Evolutionary conservation across 2,113 vertebrate genomes (phyloP).

Genomic region (Melanotaenia duboulayi): DNA sequence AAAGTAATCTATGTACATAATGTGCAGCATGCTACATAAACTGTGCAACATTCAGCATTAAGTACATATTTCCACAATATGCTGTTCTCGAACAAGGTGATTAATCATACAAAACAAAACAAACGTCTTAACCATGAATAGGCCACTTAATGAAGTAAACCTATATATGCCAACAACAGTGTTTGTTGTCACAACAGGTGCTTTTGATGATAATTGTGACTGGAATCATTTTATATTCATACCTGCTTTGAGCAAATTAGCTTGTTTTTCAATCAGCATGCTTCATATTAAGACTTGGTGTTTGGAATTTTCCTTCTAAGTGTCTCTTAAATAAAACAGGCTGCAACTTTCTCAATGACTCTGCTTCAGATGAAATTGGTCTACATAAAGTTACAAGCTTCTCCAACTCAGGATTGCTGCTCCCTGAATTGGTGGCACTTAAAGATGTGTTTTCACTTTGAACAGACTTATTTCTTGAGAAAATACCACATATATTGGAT

Average conservation of each 20-base stretch:
- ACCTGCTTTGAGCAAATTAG: conserved; percentile 38
- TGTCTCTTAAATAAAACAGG: conserved; percentile 29
- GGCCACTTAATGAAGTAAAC: no score
- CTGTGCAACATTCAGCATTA: no score
- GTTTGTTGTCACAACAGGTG: conserved; percentile 40
- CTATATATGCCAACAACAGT: conserved; percentile 12
- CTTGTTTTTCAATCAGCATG: conserved; percentile 56
- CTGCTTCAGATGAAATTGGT: conserved; percentile 29
- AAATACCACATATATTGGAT: conserved; percentile 70
- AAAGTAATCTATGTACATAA: no score
- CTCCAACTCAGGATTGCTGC: conserved; percentile 9
- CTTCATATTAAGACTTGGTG: conserved; percentile 31
- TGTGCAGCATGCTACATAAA: no score
- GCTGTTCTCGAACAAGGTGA: no score
- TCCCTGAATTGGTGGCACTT: conserved; percentile 44
- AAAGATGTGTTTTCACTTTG: conserved; percentile 54
- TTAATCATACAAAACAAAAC: no score
- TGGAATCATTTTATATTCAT: conserved; percentile 32
- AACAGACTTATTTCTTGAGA: conserved; percentile 71
- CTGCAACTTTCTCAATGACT: conserved; percentile 38
- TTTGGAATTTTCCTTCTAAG: conserved; percentile 18
- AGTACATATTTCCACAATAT: no score
- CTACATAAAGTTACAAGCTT: conserved; percentile 21
- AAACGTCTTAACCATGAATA: no score
- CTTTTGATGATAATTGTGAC: conserved; percentile 56